These are phyloP conservation scores for Orthonychiurus folsomi DNA, from an alignment of 2,888 invertebrate genomes.

Conservation along the genomic window DNA sequence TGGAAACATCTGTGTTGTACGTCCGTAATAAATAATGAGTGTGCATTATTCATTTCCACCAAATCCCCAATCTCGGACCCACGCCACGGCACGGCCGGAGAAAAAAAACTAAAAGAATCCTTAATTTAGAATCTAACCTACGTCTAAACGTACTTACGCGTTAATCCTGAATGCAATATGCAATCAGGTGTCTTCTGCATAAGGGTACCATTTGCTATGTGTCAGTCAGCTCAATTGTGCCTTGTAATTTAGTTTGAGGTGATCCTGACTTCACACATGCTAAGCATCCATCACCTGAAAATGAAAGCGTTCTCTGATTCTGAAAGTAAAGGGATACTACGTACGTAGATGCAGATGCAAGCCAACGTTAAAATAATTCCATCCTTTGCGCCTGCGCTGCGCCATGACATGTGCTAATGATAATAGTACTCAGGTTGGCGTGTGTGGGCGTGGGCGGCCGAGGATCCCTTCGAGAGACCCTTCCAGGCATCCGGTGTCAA, in stretches of 20 bases:
- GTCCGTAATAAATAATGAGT: conserved; percentile 1
- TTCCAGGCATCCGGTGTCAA: not conserved
- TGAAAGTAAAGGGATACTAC: not conserved
- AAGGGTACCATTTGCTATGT: not conserved
- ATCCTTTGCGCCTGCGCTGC: no score
- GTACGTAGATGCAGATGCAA: no score
- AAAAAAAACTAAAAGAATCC: not conserved
- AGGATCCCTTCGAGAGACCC: no score
- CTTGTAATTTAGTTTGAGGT: not conserved
- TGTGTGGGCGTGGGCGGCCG: conserved; percentile 1
- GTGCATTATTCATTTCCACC: not conserved
- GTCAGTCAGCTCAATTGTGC: not conserved
- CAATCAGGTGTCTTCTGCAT: not conserved
- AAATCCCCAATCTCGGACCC: not conserved
- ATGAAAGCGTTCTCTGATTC: no score
- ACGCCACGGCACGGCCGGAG: not conserved
- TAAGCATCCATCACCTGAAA: not conserved
- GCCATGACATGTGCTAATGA: not conserved
- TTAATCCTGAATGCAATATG: no score
- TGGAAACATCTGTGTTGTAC: no score
- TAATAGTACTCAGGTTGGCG: not conserved
- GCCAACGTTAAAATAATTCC: no score
- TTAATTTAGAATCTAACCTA: not conserved
- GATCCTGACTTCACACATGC: not conserved
- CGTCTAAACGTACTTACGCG: not conserved